phyloP scores from a whole-genome alignment of 2,797 vertebrate genomes.

The Meriones psammophilus region DNA sequence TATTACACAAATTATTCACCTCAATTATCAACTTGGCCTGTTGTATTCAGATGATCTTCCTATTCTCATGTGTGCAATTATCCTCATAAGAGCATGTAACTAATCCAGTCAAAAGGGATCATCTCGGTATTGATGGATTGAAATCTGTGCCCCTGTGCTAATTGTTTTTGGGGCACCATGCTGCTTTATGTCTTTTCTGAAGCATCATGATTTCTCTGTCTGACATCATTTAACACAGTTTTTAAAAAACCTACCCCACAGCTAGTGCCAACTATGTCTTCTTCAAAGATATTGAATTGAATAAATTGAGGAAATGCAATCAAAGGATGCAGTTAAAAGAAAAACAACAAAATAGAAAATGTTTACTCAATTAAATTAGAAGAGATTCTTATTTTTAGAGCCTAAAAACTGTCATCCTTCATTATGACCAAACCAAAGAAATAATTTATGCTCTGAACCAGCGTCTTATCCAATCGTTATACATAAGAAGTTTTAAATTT shows the following conservation, averaged over 20 bases:
- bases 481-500: conserved; percentile 13
- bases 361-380: neutral
- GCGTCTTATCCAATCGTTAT: neutral
- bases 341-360: conserved; percentile 2
- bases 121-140: neutral
- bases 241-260: neutral
- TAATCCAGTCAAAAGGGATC: neutral
- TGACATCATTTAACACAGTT: neutral
- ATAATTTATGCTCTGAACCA: neutral
- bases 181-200: neutral
- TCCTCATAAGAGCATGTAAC: neutral
- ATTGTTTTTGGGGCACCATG: neutral
- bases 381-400: neutral
- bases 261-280: neutral
- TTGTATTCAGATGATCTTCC: conserved; percentile 42
- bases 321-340: neutral
- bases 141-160: neutral
- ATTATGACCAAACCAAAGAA: conserved; percentile 29
- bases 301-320: neutral
- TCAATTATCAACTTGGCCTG: conserved; percentile 67
- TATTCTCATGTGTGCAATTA: conserved; percentile 65
- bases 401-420: neutral
- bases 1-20: conserved; percentile 63
- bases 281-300: neutral
- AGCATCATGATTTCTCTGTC: neutral